Percentiles rank a stretch among this genome's conserved stretches.
These are phyloP conservation scores for Protosalanx chinensis DNA, from an alignment of 2,797 vertebrate genomes.

Conservation along the genomic window DNA sequence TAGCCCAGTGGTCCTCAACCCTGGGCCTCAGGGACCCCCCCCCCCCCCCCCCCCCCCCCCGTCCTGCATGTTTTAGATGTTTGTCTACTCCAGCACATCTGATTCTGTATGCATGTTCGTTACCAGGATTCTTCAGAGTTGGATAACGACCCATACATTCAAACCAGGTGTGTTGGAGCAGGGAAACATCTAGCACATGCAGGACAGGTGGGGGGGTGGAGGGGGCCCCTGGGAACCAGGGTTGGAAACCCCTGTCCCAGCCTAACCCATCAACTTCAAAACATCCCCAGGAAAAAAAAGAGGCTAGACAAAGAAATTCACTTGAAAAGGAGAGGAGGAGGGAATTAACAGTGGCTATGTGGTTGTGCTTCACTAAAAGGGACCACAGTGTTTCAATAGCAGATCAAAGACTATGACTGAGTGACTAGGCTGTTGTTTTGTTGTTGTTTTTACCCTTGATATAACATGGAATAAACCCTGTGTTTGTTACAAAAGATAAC, in stretches of 20 bases:
- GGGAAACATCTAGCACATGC: too few species aligned
- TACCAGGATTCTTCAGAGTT: too few species aligned
- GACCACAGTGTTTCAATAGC: constrained; percentile 51
- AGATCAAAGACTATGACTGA: constrained; percentile 49
- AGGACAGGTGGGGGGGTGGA: too few species aligned
- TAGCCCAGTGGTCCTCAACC: constrained; percentile 56
- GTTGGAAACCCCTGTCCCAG: too few species aligned
- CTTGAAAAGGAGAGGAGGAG: constrained; percentile 32
- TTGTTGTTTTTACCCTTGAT: constrained; percentile 26
- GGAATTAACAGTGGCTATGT: constrained; percentile 40
- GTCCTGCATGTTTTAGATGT: too few species aligned
- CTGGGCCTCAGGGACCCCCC: too few species aligned
- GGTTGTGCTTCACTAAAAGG: constrained; percentile 49
- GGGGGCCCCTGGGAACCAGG: too few species aligned
- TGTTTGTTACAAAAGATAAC: constrained; percentile 53
- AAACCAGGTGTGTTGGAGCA: too few species aligned
- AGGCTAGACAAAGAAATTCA: constrained; percentile 57
- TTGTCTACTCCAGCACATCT: too few species aligned
- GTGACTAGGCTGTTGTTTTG: constrained; percentile 17
- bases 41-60: too few species aligned
- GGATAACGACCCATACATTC: too few species aligned
- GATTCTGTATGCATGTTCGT: too few species aligned
- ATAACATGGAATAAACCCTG: constrained; percentile 47
- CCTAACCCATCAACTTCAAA: constrained; percentile 48
- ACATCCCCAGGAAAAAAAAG: constrained; percentile 45